These are phyloP conservation scores for Cuculus canorus DNA, from an alignment of 2,797 vertebrate genomes.

Conservation along the genomic window DNA sequence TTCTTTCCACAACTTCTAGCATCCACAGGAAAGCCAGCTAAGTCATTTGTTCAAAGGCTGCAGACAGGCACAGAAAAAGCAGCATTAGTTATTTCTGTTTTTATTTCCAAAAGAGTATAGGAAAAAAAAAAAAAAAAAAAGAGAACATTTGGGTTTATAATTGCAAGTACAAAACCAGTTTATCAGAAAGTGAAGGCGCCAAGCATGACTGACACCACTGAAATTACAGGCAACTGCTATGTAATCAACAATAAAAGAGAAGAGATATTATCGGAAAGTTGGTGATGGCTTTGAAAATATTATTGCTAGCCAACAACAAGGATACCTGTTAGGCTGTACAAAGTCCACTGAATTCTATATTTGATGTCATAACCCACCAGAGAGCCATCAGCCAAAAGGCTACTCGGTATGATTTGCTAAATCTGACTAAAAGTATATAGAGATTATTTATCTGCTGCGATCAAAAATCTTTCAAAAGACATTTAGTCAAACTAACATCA, in stretches of 20 bases:
- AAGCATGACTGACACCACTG: background rate
- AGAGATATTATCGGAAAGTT: background rate
- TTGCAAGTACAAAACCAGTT: background rate
- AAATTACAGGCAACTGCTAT: background rate
- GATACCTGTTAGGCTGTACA: background rate
- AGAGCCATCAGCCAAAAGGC: background rate
- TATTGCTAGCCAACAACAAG: background rate
- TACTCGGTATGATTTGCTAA: background rate
- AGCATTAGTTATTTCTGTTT: background rate
- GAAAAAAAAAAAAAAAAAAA: background rate
- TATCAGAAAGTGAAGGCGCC: background rate
- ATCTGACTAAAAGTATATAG: background rate
- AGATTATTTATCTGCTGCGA: background rate
- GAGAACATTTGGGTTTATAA: background rate
- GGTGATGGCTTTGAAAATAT: background rate
- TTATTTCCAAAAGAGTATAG: background rate
- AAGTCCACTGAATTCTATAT: background rate
- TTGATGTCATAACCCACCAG: background rate
- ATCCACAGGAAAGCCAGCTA: background rate
- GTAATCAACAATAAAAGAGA: background rate
- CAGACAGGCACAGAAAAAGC: background rate
- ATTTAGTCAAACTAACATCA: background rate
- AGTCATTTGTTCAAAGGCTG: background rate
- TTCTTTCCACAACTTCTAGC: background rate
- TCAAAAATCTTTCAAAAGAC: background rate